phyloP scores from a whole-genome alignment of 2,797 vertebrate genomes.

The Manis javanica region DNA sequence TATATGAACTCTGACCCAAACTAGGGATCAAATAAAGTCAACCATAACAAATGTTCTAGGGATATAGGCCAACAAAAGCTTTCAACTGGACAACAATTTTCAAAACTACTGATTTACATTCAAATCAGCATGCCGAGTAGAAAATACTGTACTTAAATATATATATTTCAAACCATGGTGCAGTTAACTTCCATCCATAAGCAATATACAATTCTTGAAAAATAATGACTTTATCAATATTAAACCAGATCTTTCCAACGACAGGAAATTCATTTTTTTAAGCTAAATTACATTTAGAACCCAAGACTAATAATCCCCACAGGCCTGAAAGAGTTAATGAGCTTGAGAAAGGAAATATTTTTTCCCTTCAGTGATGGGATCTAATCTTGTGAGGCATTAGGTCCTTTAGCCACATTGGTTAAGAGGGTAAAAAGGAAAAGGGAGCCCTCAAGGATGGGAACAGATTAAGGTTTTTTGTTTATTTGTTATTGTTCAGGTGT shows the following conservation, averaged over 20 bases:
- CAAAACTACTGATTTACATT: conserved; percentile 9
- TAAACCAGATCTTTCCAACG: conserved; percentile 37
- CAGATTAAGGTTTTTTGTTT: conserved; percentile 39
- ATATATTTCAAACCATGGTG: not conserved
- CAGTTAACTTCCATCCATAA: not conserved
- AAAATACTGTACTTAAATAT: not conserved
- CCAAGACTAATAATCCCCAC: not conserved
- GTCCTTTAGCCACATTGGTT: not conserved
- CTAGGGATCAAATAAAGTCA: conserved; percentile 51
- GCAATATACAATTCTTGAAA: not conserved
- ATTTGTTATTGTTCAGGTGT: conserved; percentile 56
- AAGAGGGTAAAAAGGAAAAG: conserved; percentile 26
- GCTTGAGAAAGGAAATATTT: conserved; percentile 40
- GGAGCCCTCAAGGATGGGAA: not conserved
- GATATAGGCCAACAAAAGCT: not conserved
- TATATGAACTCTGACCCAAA: conserved; percentile 62
- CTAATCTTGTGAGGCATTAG: conserved; percentile 30
- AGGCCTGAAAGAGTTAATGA: not conserved
- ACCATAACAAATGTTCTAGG: not conserved
- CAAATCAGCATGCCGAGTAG: not conserved
- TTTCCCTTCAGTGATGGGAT: conserved; percentile 13
- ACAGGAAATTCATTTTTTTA: conserved; percentile 18
- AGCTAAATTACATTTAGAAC: conserved; percentile 14
- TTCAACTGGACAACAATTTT: not conserved
- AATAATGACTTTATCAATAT: not conserved